phyloP scores from a whole-genome alignment of 2,113 vertebrate genomes.

The Euleptes europaea region DNA sequence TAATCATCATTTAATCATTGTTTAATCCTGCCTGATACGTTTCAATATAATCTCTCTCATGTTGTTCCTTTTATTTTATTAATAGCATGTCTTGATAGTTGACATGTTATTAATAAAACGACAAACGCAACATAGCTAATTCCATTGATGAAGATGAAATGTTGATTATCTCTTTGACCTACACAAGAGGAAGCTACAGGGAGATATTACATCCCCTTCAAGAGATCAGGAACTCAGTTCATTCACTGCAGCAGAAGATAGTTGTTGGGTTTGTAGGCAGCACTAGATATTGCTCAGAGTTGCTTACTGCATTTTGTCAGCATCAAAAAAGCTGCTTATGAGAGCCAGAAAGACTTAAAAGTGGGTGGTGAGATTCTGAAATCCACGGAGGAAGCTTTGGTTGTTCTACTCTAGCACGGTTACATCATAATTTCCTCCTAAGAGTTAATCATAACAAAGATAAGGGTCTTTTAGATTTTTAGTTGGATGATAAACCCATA shows the following conservation, averaged over 20 bases:
- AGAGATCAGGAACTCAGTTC: not conserved
- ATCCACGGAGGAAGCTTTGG: not conserved
- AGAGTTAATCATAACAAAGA: too few relatives aligned
- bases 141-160: not conserved
- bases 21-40: slow-evolving; percentile 8
- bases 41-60: slow-evolving; percentile 3
- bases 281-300: not conserved
- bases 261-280: not conserved
- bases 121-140: slow-evolving; percentile 2
- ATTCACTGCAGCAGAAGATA: not conserved
- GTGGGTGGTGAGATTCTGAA: not conserved
- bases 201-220: not conserved
- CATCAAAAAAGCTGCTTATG: not conserved
- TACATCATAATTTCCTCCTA: not conserved
- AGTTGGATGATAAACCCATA: too few relatives aligned
- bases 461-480: too few relatives aligned
- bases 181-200: not conserved
- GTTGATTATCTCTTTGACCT: slow-evolving; percentile 7
- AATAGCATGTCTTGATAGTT: not conserved
- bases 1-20: slow-evolving; percentile 10
- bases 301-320: not conserved
- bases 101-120: not conserved
- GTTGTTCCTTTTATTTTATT: slow-evolving; percentile 15
- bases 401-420: not conserved
- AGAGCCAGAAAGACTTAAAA: not conserved